phyloP scores from a whole-genome alignment of 30 jellyfish, hydroid and myxozoan species.

The Sanderia malayensis region DNA sequence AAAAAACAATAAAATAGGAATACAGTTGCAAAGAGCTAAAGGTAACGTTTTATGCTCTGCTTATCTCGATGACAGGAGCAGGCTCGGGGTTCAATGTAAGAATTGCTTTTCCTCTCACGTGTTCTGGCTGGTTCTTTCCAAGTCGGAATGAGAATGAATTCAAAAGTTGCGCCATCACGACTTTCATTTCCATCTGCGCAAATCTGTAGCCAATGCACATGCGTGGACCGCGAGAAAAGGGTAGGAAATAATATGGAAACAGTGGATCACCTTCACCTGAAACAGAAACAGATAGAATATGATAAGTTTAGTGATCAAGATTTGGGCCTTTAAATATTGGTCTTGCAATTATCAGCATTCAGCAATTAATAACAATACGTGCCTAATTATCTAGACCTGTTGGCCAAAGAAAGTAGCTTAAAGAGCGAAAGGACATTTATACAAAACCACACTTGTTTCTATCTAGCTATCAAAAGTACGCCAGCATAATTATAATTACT shows the following conservation, averaged over 20 bases:
- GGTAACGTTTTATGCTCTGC: constrained; percentile 2
- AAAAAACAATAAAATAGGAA: too few species aligned
- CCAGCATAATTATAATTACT: too few species aligned
- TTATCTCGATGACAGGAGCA: constrained; percentile 45
- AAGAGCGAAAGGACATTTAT: too few species aligned
- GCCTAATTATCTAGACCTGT: too few species aligned
- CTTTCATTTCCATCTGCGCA: constrained; percentile 58
- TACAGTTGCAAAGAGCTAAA: too few species aligned
- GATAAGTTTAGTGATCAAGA: too few species aligned
- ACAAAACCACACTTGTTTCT: too few species aligned
- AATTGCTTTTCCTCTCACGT: not conserved
- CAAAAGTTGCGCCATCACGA: constrained; percentile 33
- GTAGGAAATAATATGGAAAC: constrained; percentile 42
- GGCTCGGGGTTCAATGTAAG: constrained; percentile 36
- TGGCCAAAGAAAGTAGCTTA: too few species aligned
- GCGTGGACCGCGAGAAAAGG: constrained; percentile 67
- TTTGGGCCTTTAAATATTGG: too few species aligned
- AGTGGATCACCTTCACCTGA: constrained; percentile 39
- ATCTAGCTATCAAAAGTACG: too few species aligned
- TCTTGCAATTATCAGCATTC: too few species aligned
- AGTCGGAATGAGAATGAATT: constrained; percentile 31
- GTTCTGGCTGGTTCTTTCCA: constrained; percentile 23
- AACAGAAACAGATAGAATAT: not conserved
- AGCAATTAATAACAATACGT: too few species aligned
- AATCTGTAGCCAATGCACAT: constrained; percentile 67